Base-by-base conservation (phyloP, 2,888 invertebrate species). In the Chymomyza caudatula region DNA sequence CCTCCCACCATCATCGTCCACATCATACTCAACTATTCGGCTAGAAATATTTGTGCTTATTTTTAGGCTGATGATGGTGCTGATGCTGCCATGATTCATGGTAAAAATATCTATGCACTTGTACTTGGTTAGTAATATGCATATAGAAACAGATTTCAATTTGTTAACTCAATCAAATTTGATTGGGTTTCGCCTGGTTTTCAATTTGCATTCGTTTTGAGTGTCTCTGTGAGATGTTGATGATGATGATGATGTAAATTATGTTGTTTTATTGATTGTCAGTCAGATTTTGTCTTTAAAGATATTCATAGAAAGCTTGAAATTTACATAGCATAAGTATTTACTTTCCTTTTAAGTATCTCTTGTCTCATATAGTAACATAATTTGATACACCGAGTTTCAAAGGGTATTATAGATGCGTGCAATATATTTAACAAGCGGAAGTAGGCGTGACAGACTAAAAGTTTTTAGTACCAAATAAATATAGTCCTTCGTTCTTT, bases 181-280 rank as follows among this genome's bases (percentile, higher is more conserved):
- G 13, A 43, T 15, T 44, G 23, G 11, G 29, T 47, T 49, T n/a
- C 11, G 2, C 23, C 17, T 29, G 29, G 23, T 49, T 44, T 37
- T 42, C 47, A 58, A 64, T 72, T 74, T 77, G 62, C 75, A 67
- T 73, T 60, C 60, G 43, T 63, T 61, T 52, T 17, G 17, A 2
- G 44, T 47, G 44, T 47, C n/a, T 17, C 8, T 47, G 13, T 1
- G 29, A 37, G 29, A 8, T 37, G 11, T 11, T 0, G 11, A 37
- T 37, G 11, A n/a, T 47, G 44, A n/a, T 17, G 44, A 6, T 47
- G 44, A n/a, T 47, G 13, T 37, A 37, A 3, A 1, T 37, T 11
- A 37, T 37, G 29, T 37, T 11, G 29, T 37, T 37, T 11, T 37
- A 37, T 37, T 0, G 11, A 11, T 37, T 8, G 29, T 37, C 11